A percentile compares a stretch with the other conserved stretches of the same genome.
Conservation (phyloP, 2,113 vertebrate genomes). For the Odobenus rosmarus region DNA sequence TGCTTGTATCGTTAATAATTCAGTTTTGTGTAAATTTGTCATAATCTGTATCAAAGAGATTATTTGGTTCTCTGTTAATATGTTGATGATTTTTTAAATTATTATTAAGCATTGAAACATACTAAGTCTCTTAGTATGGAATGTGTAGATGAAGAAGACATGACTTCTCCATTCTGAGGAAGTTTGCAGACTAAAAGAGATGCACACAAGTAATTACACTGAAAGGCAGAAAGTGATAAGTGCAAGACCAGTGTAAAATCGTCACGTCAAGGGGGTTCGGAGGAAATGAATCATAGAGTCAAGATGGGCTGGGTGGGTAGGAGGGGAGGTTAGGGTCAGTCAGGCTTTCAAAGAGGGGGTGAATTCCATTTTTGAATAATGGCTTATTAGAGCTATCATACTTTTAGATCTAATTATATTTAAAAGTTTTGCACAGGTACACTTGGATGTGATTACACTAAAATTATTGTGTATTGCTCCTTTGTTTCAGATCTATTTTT, state of each 20-base stretch:
- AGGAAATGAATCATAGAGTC: not conserved
- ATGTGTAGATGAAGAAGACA: not conserved
- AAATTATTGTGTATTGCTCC: not conserved
- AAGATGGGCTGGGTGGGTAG: not conserved
- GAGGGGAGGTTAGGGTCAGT: not conserved
- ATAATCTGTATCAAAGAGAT: not conserved
- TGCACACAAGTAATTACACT: not conserved
- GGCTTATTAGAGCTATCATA: not conserved
- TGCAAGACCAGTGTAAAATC: not conserved
- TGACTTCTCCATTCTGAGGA: not conserved
- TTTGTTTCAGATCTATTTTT: not conserved
- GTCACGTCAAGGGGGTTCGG: not conserved
- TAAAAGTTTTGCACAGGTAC: not conserved
- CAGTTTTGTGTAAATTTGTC: not conserved
- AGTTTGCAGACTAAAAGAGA: not conserved
- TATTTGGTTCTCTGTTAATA: not conserved
- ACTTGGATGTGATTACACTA: not conserved
- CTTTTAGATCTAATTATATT: not conserved
- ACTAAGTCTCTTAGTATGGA: not conserved
- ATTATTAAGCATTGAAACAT: conserved; percentile 12
- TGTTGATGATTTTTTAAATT: not conserved
- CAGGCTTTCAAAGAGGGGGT: not conserved
- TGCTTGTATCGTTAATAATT: not conserved
- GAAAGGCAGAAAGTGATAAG: not conserved
- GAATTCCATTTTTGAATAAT: not conserved